Evolutionary conservation across 1,140 invertebrate genomes (phyloP), one percentile per base, ranked within the genome.

Genomic region (Elymnias hypermnestra): DNA sequence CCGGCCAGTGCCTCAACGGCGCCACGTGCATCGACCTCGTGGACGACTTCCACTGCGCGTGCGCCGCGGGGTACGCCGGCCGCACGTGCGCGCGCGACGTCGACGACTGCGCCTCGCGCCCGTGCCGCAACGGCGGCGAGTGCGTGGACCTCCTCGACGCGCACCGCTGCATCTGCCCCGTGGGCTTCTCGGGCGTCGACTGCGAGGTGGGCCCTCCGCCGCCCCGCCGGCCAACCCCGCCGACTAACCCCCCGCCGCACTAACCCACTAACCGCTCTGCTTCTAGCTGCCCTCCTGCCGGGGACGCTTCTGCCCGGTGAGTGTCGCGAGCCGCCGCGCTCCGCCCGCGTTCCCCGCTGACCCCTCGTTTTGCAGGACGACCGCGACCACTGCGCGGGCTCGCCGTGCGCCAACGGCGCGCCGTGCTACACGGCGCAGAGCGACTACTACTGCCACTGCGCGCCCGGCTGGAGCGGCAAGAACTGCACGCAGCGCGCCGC

Each of bases 391-490:
- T 95, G 93, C 85, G 92, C 90, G 42, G 92, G 93, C 9, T 91
- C 94, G 54, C 93, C 94, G 0, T 97, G 95, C 70, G 88, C 91
- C 33, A 94, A 95, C 70, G 90, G 90, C 0, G 92, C 93, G 1
- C 89, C 90, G 2, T 97, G 95, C 70, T 92, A 95, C 68, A 96
- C 95, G 60, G 94, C 93, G 0, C 91, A 94, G 60, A 90, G 90
- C 35, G 94, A 95, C 69, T 97, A 96, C 83, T 94, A 95, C 64
- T 98, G 96, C 79, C 93, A 95, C 77, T 98, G 97, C 85, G 90
- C 92, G 0, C 89, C 90, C 35, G 92, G 93, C 54, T 97, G 94
- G 90, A 91, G 93, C 47, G 97, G 97, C 19, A 95, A 94, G 74
- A 97, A 96, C 84, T 98, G 96, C 76, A 95, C 94, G 59, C 90